Evolutionary conservation across 2,797 vertebrate species (phyloP).

Genomic region (Chrosomus eos): DNA sequence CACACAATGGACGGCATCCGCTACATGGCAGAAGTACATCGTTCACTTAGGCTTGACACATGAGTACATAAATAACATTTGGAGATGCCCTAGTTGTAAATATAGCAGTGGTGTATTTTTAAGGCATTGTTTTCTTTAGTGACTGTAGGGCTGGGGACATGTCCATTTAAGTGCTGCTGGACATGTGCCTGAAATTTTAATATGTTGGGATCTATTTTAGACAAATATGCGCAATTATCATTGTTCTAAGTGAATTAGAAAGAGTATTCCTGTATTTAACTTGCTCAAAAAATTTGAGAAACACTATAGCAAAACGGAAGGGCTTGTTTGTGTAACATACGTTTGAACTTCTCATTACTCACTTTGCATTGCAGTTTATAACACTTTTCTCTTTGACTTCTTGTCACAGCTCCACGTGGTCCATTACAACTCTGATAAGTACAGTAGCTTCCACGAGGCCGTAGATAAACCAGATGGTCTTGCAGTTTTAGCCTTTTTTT

Average conservation of each 20-base stretch:
- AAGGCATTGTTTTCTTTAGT: constrained; percentile 6
- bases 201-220: constrained; percentile 10
- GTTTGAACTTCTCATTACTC: background rate
- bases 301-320: background rate
- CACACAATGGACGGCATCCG: constrained; percentile 90
- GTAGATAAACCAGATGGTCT: constrained; percentile 81
- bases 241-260: background rate
- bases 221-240: background rate
- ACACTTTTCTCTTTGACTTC: constrained; percentile 36
- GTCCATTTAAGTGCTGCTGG: background rate
- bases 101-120: background rate
- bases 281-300: constrained; percentile 4
- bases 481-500: constrained; percentile 88
- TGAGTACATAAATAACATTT: background rate
- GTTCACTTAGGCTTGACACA: background rate
- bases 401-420: constrained; percentile 88
- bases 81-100: background rate
- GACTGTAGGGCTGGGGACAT: background rate
- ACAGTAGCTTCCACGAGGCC: constrained; percentile 83
- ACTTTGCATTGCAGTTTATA: constrained; percentile 26
- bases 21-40: constrained; percentile 85
- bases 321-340: background rate
- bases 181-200: constrained; percentile 14
- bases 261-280: background rate
- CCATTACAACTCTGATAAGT: constrained; percentile 90